Evolutionary conservation across 2,888 invertebrate species (phyloP).

Genomic region (Pyrochroa serraticornis): DNA sequence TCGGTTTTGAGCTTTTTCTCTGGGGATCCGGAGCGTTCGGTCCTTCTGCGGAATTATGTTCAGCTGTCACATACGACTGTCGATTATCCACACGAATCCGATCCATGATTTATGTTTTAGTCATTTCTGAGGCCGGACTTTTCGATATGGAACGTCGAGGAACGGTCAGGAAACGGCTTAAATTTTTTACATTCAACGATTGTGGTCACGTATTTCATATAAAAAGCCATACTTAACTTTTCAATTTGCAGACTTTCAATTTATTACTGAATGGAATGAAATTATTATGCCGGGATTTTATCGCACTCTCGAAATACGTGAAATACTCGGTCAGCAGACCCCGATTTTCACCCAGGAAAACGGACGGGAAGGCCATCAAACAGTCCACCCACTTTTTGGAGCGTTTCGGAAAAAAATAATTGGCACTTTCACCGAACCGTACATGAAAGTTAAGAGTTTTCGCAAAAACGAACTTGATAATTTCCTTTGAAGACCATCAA

Average conservation of each 20-base stretch:
- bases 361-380: no score
- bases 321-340: no score
- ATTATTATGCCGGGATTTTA: conserved; percentile 23
- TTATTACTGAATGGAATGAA: conserved; percentile 32
- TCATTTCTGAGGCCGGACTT: conserved; percentile 45
- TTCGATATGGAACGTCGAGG: conserved; percentile 31
- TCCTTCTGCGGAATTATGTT: conserved; percentile 45
- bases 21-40: conserved; percentile 27
- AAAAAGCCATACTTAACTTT: conserved; percentile 45
- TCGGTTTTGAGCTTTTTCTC: conserved; percentile 33
- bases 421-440: no score
- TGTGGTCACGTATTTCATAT: conserved; percentile 45
- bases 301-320: not conserved
- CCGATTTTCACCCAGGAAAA: no score
- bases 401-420: no score
- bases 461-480: no score
- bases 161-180: conserved; percentile 38
- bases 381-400: no score
- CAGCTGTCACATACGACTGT: conserved; percentile 50
- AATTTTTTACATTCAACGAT: conserved; percentile 44
- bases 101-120: conserved; percentile 48
- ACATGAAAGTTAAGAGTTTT: no score
- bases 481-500: no score
- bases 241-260: conserved; percentile 43
- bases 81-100: conserved; percentile 51